Percentiles rank a stretch among this genome's conserved stretches.
Evolutionary conservation across 2,113 vertebrate species (phyloP).

Genomic region (Marmota monax): DNA sequence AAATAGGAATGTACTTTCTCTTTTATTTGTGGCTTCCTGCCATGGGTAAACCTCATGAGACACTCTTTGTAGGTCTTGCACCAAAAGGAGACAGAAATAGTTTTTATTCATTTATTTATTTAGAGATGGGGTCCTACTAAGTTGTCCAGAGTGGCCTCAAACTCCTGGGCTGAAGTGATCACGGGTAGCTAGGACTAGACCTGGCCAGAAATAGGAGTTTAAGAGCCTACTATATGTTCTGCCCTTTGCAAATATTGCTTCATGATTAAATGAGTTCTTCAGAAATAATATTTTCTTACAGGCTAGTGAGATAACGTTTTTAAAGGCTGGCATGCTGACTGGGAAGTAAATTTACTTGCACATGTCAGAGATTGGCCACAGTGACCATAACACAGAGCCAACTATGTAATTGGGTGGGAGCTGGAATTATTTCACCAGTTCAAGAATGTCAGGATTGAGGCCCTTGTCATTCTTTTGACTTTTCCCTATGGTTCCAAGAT

Average conservation of each 20-base stretch:
- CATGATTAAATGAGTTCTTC: background rate
- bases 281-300: conserved; percentile 13
- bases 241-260: background rate
- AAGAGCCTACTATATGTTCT: background rate
- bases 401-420: background rate
- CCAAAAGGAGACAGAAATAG: background rate
- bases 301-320: background rate
- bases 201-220: background rate
- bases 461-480: background rate
- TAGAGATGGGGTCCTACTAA: background rate
- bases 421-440: background rate
- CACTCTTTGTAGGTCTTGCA: background rate
- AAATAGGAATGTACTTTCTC: background rate
- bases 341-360: background rate
- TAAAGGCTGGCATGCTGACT: background rate
- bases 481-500: background rate
- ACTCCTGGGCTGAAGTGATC: background rate
- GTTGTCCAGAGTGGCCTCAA: background rate
- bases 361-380: background rate
- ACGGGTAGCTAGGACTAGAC: background rate
- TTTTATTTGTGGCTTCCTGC: background rate
- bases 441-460: background rate
- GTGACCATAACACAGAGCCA: background rate
- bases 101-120: conserved; percentile 6
- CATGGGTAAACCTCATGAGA: background rate